Evolutionary conservation across 2,888 invertebrate genomes (phyloP), one percentile per base, ranked within the genome.

Genomic region (Keiferia lycopersicella): DNA sequence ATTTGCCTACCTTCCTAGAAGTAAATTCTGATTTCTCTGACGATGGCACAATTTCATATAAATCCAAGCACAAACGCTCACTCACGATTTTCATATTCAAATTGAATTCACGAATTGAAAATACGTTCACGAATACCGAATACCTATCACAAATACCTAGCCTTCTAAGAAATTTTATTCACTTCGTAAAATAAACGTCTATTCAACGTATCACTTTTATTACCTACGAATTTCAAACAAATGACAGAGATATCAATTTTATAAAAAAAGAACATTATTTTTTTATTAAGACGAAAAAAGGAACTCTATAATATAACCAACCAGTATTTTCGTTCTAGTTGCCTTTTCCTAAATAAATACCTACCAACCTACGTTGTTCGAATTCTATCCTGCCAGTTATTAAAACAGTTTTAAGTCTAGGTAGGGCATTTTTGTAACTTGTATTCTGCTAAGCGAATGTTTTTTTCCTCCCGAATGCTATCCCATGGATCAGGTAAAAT

Each of bases 401-500:
- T 2, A 39, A 39, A 8, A 39, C 2, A 39, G 11, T 14, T 41
- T 2, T 3, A 1, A n/a, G 6, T 16, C 6, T 45, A 45, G 45
- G 45, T 45, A 45, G 45, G 45, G 45, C 3, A n/a, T 41, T 11
- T 12, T n/a, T 41, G 14, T 45, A 45, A 34, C 1, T 45, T 16
- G 4, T 16, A 4, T 4, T 16, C n/a, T 45, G 45, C 45, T n/a
- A n/a, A 45, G n/a, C n/a, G n/a, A n/a, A 45, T n/a, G 34, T 45
- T 45, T 45, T 45, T 45, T 45, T 45, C 41, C 41, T 41, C 8
- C 7, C 45, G 16, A n/a, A 45, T 45, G 45, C 45, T 45, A 3
- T 16, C 45, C 41, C 45, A 45, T 45, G 45, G 45, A 45, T 16
- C 45, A 45, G 45, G 45, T 45, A 45, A n/a, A 45, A 45, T n/a